Base-by-base conservation (phyloP, 37 sponge, comb jelly and placozoan genomes). In the Oopsacas minuta region DNA sequence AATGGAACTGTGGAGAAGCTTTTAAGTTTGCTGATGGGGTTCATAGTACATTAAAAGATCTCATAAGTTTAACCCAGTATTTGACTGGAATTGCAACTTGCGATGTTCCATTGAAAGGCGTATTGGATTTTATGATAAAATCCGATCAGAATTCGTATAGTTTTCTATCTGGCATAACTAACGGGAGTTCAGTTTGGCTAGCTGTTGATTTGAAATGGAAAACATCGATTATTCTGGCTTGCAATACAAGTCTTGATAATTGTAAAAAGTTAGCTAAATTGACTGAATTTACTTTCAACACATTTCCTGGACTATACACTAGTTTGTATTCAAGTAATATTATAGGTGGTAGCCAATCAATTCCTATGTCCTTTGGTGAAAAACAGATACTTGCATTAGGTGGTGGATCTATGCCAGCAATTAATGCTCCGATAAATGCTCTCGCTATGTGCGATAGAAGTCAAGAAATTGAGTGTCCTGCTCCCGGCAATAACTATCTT, bases 241-340 rank as follows among this genome's bases (percentile, higher is more conserved):
- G 75, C 75, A 61, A 61, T 61, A 61, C 75, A 10, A 61, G 75
- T 61, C 75, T 61, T 61, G 75, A 61, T 20, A 61, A 10, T n/a
- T 61, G 75, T n/a, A 61, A 61, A n/a, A 61, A 61, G 75, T 12
- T 61, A n/a, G 75, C 75, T n/a, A 61, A 61, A 61, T 12, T 61
- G 22, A 20, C 75, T 12, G 75, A 61, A n/a, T 61, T 61, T 34
- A n/a, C 75, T 61, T 61, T 61, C 75, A 20, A 3, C 22, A 25
- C 75, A 25, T 5, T 61, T n/a, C 1, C 75, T 32, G 7, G 1
- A 7, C 22, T 61, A 10, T 61, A 61, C 75, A 20, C 75, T n/a
- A 12, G 17, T n/a, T 25, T n/a, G 32, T 61, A 61, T n/a, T 61
- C 75, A n/a, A 61, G 75, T n/a, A n/a, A 34, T 12, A 61, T 61